phyloP scores from a whole-genome alignment of 2,888 invertebrate species.

The Tridacna crocea region DNA sequence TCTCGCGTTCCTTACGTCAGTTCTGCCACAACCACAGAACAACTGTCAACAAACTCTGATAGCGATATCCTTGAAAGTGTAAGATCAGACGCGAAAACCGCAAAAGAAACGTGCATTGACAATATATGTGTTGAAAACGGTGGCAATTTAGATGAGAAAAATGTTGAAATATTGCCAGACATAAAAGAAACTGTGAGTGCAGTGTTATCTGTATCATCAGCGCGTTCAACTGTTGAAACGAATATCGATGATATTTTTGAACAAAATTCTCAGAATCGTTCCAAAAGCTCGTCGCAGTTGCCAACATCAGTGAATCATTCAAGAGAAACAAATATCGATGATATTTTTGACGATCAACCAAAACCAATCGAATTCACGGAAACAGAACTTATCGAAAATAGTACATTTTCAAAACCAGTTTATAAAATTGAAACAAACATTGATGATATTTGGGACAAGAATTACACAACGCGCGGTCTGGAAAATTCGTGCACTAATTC shows the following conservation, averaged over 20 bases:
- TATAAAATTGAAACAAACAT: constrained; percentile 47
- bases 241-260: constrained; percentile 44
- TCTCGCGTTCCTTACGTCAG: neutral
- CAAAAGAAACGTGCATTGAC: constrained; percentile 38
- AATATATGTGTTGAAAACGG: constrained; percentile 18
- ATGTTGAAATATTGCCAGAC: neutral
- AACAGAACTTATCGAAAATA: neutral
- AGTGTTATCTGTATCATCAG: neutral
- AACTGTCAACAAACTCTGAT: neutral
- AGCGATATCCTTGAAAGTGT: neutral
- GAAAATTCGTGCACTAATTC: neutral
- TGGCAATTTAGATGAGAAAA: neutral
- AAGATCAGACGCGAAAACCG: neutral
- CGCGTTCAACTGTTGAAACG: constrained; percentile 30
- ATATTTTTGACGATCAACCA: neutral
- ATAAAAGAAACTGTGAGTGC: neutral
- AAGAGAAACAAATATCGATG: constrained; percentile 31
- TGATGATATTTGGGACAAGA: constrained; percentile 33
- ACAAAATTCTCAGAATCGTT: neutral
- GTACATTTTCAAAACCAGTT: neutral
- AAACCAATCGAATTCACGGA: too few relatives aligned
- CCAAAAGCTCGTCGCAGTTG: neutral
- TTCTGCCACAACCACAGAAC: constrained; percentile 1
- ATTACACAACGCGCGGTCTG: neutral
- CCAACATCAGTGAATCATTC: constrained; percentile 4